phyloP scores from a whole-genome alignment of 2,113 vertebrate genomes.

The Zosterops lateralis region DNA sequence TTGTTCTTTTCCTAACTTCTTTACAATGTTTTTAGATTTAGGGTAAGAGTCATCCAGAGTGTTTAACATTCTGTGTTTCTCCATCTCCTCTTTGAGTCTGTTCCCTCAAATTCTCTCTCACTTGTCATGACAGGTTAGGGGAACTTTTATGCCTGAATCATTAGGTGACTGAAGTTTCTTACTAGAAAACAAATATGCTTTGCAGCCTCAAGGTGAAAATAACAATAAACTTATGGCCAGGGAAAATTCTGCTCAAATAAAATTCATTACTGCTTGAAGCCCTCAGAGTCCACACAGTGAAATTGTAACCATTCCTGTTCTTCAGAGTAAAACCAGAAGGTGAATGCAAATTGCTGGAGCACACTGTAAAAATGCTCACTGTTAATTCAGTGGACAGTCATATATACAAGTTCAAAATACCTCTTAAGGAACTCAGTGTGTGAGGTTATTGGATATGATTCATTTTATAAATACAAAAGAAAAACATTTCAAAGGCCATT shows the following conservation, averaged over 20 bases:
- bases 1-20: not conserved
- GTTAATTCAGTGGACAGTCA: not conserved
- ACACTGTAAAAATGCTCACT: not conserved
- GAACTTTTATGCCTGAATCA: not conserved
- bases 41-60: not conserved
- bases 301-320: not conserved
- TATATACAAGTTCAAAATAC: not conserved
- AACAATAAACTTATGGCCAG: not conserved
- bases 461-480: not conserved
- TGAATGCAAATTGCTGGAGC: not conserved
- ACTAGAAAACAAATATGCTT: not conserved
- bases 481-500: not conserved
- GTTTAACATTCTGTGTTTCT: not conserved
- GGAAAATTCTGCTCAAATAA: not conserved
- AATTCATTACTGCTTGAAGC: not conserved
- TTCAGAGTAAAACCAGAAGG: not conserved
- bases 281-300: not conserved
- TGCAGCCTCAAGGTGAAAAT: not conserved
- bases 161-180: not conserved
- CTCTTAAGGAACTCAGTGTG: not conserved
- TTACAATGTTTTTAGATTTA: not conserved
- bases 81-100: not conserved
- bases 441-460: not conserved
- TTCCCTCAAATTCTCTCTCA: not conserved
- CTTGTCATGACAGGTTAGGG: not conserved